Conservation (phyloP, 2,797 vertebrate species). For the Sorex maritimensis region DNA sequence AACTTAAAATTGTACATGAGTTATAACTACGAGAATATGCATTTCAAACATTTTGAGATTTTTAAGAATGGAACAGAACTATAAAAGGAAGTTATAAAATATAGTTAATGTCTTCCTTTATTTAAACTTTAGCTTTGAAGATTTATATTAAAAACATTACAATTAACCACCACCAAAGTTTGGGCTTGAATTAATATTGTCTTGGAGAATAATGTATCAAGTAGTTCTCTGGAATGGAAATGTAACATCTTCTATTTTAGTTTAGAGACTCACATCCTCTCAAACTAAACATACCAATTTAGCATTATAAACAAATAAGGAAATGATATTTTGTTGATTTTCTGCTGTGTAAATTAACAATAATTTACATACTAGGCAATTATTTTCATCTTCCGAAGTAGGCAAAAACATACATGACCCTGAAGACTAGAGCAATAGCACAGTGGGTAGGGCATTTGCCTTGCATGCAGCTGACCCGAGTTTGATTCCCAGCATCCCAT, state of each 20-base stretch:
- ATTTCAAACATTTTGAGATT: constrained; percentile 39
- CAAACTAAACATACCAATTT: constrained; percentile 57
- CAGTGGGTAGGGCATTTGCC: no score
- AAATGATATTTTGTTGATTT: constrained; percentile 10
- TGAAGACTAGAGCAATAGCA: background rate
- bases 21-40: constrained; percentile 49
- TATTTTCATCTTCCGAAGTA: background rate
- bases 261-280: background rate
- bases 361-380: constrained; percentile 27
- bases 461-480: no score
- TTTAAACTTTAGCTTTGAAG: constrained; percentile 64
- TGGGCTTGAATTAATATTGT: background rate
- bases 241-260: background rate
- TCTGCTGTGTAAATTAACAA: constrained; percentile 20
- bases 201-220: constrained; percentile 57
- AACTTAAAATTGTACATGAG: constrained; percentile 41
- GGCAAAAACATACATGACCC: constrained; percentile 36
- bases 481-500: no score
- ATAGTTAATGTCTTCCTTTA: constrained; percentile 38
- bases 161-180: constrained; percentile 37
- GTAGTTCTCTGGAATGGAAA: constrained; percentile 70
- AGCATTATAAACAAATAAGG: constrained; percentile 56
- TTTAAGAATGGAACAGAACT: constrained; percentile 18
- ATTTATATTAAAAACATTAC: constrained; percentile 67
- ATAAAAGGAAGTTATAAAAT: constrained; percentile 42